These are phyloP conservation scores for Microcaecilia unicolor DNA, from an alignment of 2,797 vertebrate genomes.

Conservation along the genomic window DNA sequence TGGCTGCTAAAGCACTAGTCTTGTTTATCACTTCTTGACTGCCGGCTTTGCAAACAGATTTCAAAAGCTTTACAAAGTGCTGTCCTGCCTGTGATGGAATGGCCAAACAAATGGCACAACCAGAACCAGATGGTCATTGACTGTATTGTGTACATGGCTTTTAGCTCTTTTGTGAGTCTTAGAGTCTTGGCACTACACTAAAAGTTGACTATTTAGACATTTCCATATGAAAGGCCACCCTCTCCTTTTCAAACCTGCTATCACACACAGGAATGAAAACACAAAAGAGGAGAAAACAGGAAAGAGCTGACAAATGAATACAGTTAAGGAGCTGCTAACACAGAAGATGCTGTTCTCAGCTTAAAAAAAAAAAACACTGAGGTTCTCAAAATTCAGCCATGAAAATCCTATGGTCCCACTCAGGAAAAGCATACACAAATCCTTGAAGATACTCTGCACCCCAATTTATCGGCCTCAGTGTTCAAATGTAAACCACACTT, in stretches of 20 bases:
- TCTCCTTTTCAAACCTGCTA: conserved; percentile 9
- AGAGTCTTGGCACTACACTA: conserved; percentile 10
- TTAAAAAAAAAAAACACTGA: conserved; percentile 12
- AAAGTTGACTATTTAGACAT: not conserved
- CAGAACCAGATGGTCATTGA: not conserved
- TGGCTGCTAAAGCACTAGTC: too few relatives aligned
- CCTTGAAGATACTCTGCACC: conserved; percentile 15
- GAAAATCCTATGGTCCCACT: conserved; percentile 27
- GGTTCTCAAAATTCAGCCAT: not conserved
- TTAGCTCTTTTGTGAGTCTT: not conserved
- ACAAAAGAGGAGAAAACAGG: conserved; percentile 11
- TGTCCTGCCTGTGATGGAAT: not conserved
- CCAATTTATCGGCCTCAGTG: conserved; percentile 37
- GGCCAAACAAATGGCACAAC: accelerated
- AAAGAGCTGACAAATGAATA: too few relatives aligned
- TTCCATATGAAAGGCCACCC: conserved; percentile 2
- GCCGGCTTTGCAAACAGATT: not conserved
- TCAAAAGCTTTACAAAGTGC: not conserved
- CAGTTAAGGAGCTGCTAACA: not conserved
- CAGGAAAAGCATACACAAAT: conserved; percentile 5
- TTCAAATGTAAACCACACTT: conserved; percentile 27
- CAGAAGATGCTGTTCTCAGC: conserved; percentile 6
- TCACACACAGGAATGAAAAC: conserved; percentile 13
- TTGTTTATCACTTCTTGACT: not conserved
- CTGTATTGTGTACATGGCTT: not conserved